Conservation (phyloP, 2,888 invertebrate genomes). For the Trachelus stipa region DNA sequence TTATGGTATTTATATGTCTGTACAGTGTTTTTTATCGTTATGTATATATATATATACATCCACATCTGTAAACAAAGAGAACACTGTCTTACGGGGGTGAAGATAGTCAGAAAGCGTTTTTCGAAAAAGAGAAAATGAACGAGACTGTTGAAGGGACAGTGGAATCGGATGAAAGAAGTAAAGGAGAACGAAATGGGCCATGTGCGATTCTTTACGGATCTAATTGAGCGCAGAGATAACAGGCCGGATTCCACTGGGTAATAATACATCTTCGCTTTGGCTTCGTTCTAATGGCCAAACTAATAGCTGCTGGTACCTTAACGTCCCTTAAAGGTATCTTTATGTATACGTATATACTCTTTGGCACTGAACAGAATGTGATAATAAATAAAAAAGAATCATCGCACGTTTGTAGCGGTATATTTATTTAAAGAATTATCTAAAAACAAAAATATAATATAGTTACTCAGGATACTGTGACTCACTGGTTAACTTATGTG, state of each 20-base stretch:
- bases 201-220: constrained; percentile 62
- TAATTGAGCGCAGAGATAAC: constrained; percentile 65
- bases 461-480: not conserved
- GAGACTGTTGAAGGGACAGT: constrained; percentile 1
- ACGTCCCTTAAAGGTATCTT: constrained; percentile 37
- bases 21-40: not conserved
- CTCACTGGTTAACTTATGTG: constrained; percentile 26
- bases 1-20: not conserved
- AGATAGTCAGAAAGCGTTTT: not conserved
- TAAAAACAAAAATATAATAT: not conserved
- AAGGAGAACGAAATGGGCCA: constrained; percentile 46
- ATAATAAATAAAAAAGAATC: not conserved
- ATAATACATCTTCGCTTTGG: constrained; percentile 51
- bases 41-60: not conserved
- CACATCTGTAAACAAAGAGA: not conserved
- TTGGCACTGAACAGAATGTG: not conserved
- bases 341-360: not conserved
- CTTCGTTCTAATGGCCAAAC: constrained; percentile 55
- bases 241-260: constrained; percentile 52
- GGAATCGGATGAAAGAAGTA: constrained; percentile 18
- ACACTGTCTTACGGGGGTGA: not conserved
- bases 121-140: not conserved
- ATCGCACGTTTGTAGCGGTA: not conserved
- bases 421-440: not conserved
- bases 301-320: constrained; percentile 63